A percentile compares a stretch with the other conserved stretches of the same genome.
These are phyloP conservation scores for Glaucopsyche alexis DNA, from an alignment of 2,888 invertebrate species.

Conservation along the genomic window DNA sequence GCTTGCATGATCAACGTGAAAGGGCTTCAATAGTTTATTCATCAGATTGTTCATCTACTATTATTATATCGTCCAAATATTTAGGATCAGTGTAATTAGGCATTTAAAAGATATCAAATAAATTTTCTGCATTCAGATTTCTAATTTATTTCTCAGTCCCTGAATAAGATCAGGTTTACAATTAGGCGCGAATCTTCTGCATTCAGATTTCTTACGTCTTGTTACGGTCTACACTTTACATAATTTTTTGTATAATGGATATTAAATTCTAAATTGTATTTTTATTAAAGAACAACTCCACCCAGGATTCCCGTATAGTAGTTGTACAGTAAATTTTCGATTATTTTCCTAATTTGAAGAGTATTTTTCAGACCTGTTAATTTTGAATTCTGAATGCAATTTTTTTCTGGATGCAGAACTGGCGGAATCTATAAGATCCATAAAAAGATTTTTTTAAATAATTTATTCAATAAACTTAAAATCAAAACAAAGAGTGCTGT, in stretches of 20 bases:
- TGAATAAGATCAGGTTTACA: too few relatives aligned
- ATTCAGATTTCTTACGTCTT: not conserved
- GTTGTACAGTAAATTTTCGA: too few relatives aligned
- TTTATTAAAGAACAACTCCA: too few relatives aligned
- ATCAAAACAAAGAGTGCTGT: too few relatives aligned
- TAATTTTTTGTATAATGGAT: not conserved
- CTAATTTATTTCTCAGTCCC: not conserved
- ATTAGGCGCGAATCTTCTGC: not conserved
- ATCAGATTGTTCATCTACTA: constrained; percentile 76
- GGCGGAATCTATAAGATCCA: not conserved
- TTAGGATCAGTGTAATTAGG: constrained; percentile 2
- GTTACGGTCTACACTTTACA: not conserved
- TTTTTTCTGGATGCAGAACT: not conserved
- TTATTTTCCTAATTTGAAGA: too few relatives aligned
- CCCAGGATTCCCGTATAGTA: too few relatives aligned
- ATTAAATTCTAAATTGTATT: too few relatives aligned
- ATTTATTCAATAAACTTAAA: too few relatives aligned
- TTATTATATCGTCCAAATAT: constrained; percentile 34
- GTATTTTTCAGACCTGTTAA: not conserved
- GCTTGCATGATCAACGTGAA: constrained; percentile 73
- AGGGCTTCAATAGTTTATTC: constrained; percentile 84
- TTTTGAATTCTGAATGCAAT: not conserved
- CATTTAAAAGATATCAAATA: not conserved
- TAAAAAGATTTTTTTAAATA: too few relatives aligned
- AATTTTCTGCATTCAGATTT: not conserved